A percentile compares a stretch with the other conserved stretches of the same genome.
phyloP scores from a whole-genome alignment of 2,113 vertebrate species.

The Zosterops lateralis region DNA sequence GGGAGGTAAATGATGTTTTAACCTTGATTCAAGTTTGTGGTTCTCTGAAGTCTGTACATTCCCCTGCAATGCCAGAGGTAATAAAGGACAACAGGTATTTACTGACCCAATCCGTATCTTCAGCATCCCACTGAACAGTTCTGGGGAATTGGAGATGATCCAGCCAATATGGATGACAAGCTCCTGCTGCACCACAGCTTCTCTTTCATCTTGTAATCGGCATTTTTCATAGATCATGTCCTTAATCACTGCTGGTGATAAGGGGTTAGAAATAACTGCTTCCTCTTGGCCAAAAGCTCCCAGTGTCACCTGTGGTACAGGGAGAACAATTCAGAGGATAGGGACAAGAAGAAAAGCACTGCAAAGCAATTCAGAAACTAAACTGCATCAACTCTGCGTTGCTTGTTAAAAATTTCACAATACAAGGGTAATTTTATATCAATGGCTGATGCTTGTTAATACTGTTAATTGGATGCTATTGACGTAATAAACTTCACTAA shows the following conservation, averaged over 20 bases:
- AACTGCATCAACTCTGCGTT: not conserved
- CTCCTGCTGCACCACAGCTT: conserved; percentile 94
- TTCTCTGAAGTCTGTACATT: not conserved
- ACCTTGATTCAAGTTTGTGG: not conserved
- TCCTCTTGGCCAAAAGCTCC: conserved; percentile 95
- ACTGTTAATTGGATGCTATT: conserved; percentile 8
- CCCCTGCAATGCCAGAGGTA: not conserved
- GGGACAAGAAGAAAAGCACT: not conserved
- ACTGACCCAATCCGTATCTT: conserved; percentile 94
- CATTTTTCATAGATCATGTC: conserved; percentile 93
- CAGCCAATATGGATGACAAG: conserved; percentile 97
- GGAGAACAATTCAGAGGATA: not conserved
- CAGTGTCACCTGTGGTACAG: conserved; percentile 85
- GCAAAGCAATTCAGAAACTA: not conserved
- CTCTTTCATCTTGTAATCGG: conserved; percentile 83
- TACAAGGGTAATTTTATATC: not conserved
- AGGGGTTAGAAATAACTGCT: conserved; percentile 95
- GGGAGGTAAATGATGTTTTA: not conserved
- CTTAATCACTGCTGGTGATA: conserved; percentile 93
- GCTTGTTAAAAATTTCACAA: not conserved
- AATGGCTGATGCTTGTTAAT: not conserved
- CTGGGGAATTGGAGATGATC: conserved; percentile 95
- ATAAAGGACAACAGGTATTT: not conserved
- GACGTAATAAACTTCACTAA: not conserved
- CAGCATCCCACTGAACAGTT: conserved; percentile 95